These are phyloP conservation scores for Thalpophila matura DNA, from an alignment of 2,888 invertebrate species.

Conservation along the genomic window DNA sequence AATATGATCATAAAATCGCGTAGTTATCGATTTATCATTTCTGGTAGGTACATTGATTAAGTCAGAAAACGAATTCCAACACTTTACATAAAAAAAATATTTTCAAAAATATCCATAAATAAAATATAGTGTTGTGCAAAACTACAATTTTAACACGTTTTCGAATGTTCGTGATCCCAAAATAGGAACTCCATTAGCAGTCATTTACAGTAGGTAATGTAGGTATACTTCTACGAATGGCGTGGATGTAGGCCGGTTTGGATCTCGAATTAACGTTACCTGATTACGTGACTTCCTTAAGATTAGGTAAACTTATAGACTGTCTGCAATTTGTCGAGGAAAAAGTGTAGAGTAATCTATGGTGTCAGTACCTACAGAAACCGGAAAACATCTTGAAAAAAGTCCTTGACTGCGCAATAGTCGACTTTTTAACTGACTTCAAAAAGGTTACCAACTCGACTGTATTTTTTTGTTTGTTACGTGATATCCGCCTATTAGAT, in stretches of 20 bases:
- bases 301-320: constrained; percentile 8
- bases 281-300: constrained; percentile 53
- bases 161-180: constrained; percentile 21
- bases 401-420: too few species aligned
- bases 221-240: constrained; percentile 53
- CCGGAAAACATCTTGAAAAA: too few species aligned
- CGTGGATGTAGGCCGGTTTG: constrained; percentile 42
- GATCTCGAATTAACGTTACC: constrained; percentile 53
- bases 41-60: neutral
- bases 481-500: too few species aligned
- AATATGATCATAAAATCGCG: neutral
- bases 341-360: neutral
- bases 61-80: neutral
- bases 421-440: too few species aligned
- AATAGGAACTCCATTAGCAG: constrained; percentile 55
- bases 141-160: constrained; percentile 12
- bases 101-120: neutral
- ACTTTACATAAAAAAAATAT: neutral
- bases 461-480: too few species aligned
- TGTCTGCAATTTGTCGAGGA: too few species aligned
- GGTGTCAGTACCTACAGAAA: too few species aligned
- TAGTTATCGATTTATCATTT: neutral
- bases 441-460: too few species aligned
- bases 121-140: constrained; percentile 11
- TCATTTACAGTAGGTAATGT: constrained; percentile 55